phyloP scores from a whole-genome alignment of 2,797 vertebrate species.

The Denticeps clupeoides region DNA sequence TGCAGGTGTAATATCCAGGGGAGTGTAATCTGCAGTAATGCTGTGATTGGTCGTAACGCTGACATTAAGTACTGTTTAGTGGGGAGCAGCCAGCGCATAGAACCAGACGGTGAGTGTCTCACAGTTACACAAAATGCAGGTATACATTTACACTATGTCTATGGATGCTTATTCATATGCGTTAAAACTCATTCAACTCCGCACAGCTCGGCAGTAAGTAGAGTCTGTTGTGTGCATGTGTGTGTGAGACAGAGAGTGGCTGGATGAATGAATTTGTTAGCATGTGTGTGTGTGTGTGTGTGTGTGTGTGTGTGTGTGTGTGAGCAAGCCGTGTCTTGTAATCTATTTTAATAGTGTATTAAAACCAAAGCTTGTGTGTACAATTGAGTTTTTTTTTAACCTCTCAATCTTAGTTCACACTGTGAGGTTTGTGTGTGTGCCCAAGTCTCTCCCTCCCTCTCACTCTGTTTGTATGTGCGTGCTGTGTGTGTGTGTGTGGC shows the following conservation, averaged over 20 bases:
- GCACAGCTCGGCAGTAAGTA: too few species aligned
- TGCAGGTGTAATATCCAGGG: constrained; percentile 81
- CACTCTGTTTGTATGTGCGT: constrained; percentile 4
- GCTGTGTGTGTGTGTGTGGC: constrained; percentile 21
- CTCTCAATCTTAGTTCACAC: constrained; percentile 27
- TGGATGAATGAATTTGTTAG: too few species aligned
- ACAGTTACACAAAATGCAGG: constrained; percentile 3
- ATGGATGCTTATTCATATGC: too few species aligned
- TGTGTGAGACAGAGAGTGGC: too few species aligned
- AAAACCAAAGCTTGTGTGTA: constrained; percentile 35
- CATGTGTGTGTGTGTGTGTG: constrained; percentile 17
- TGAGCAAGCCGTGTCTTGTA: constrained; percentile 12
- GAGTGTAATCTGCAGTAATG: constrained; percentile 86
- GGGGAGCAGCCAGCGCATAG: constrained; percentile 74
- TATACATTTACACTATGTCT: constrained; percentile 13
- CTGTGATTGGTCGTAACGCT: constrained; percentile 77
- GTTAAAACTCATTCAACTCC: too few species aligned
- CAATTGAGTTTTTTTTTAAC: constrained; percentile 41
- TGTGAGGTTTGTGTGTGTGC: constrained; percentile 7
- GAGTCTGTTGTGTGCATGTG: constrained; percentile 13
- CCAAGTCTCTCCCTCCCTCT: neutral
- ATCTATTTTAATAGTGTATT: constrained; percentile 38
- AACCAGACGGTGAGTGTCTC: constrained; percentile 56
- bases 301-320: constrained; percentile 3
- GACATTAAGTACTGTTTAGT: constrained; percentile 91